Conservation (phyloP, 1,140 invertebrate species). For the Laodelphax striatellus region DNA sequence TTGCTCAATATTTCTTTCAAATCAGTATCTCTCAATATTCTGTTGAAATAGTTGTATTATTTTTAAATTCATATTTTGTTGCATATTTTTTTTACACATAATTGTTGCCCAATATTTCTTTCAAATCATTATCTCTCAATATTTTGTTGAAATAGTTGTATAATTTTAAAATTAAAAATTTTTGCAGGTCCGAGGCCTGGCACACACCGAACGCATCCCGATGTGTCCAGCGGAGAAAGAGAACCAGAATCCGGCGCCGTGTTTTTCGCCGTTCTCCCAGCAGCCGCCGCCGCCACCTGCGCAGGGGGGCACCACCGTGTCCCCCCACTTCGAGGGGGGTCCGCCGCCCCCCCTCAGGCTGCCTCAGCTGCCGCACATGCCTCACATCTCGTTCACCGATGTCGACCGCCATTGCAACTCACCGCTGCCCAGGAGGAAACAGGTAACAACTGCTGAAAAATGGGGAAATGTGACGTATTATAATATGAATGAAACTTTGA, state of each 20-base stretch:
- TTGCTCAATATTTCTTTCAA: too few species aligned
- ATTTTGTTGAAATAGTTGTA: too few species aligned
- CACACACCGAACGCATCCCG: slow-evolving; percentile 47
- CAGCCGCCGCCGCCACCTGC: background rate
- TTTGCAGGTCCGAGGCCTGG: slow-evolving; percentile 51
- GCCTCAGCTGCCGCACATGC: slow-evolving; percentile 34
- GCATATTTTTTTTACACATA: too few species aligned
- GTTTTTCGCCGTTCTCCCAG: slow-evolving; percentile 7
- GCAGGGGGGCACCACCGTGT: slow-evolving; percentile 9
- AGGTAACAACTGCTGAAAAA: too few species aligned
- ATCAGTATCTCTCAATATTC: too few species aligned
- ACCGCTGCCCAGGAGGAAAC: slow-evolving; percentile 59
- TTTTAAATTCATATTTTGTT: too few species aligned
- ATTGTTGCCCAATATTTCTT: too few species aligned
- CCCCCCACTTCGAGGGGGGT: slow-evolving; percentile 11
- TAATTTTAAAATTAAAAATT: too few species aligned
- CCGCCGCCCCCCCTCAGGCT: slow-evolving; percentile 23
- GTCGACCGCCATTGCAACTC: slow-evolving; percentile 42
- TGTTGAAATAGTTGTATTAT: too few species aligned
- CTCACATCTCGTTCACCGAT: slow-evolving; percentile 37
- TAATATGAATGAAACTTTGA: too few species aligned
- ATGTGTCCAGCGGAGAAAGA: slow-evolving; percentile 15
- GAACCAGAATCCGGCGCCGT: background rate
- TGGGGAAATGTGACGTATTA: too few species aligned
- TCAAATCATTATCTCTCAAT: too few species aligned